Conservation (phyloP, 2,113 vertebrate genomes). For the Hemichromis elongatus region DNA sequence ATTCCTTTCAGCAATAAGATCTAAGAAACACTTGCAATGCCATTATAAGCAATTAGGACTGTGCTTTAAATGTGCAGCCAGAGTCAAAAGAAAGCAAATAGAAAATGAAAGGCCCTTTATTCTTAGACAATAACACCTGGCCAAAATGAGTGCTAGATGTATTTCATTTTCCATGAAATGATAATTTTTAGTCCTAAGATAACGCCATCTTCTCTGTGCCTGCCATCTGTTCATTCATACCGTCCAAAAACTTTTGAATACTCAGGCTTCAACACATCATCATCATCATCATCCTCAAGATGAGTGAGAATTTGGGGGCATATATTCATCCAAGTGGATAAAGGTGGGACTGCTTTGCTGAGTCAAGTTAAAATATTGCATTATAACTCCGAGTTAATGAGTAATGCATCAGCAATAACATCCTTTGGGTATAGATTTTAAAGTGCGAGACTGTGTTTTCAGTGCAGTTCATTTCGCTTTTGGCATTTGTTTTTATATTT, state of each 20-base stretch:
- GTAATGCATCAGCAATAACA: background rate
- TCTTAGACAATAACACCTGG: background rate
- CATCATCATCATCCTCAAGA: constrained; percentile 22
- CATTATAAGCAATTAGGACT: background rate
- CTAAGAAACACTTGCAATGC: background rate
- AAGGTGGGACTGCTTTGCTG: background rate
- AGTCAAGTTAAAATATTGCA: background rate
- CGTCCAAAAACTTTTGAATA: background rate
- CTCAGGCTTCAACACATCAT: background rate
- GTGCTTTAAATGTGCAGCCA: background rate
- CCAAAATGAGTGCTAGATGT: background rate
- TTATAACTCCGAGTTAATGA: background rate
- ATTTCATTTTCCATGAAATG: background rate
- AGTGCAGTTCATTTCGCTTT: constrained; percentile 6
- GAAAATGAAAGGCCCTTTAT: background rate
- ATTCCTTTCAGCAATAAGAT: background rate
- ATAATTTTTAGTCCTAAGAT: background rate
- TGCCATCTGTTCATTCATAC: constrained; percentile 31
- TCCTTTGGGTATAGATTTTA: background rate
- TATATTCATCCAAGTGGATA: background rate
- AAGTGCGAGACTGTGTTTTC: background rate
- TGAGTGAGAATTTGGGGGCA: constrained; percentile 1
- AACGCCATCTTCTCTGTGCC: background rate
- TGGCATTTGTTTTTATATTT: constrained; percentile 7
- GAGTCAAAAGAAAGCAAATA: background rate